Evolutionary conservation across 2,797 vertebrate genomes (phyloP), one percentile per base, ranked within the genome.

Genomic region (Tympanoctomys barrerae): DNA sequence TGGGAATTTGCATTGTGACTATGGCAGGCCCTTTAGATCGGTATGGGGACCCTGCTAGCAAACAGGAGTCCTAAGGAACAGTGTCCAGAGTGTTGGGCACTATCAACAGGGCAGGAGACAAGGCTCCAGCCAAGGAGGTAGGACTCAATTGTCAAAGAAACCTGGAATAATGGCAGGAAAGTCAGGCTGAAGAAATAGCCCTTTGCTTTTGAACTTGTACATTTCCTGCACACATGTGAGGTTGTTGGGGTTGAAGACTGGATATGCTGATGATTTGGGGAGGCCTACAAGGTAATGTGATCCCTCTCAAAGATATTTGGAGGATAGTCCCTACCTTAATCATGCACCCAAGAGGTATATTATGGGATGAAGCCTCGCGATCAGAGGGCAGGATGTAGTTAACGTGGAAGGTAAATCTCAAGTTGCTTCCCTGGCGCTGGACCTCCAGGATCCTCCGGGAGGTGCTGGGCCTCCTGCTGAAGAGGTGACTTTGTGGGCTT

Each of bases 11-110:
- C 14, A 49, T 10, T 33, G 12, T n/a, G 26, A 31, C 70, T 54
- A 13, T 0, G 7, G 73, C 61, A n/a, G 36, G 36, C 79, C 59
- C 62, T 33, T 36, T n/a, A 70, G 80, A n/a, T 54, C 36, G 89
- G 71, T 13, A 6, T 31, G 64, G 68, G 31, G 92, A n/a, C 19
- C 13, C 11, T 90, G 79, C 24, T 26, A 42, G 75, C 4, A 94
- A 71, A 62, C 5, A 90, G 33, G 84, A 88, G 36, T 92, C 93
- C 81, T 66, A 64, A 62, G 21, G 62, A 92, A 90, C 42, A 71
- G 66, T 26, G 19, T 46, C 82, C 10, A n/a, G 78, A 70, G 19
- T 59, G 36, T 21, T 86, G 33, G 73, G 84, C 57, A 59, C 36
- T 36, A 22, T 81, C 46, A 59, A 16, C 6, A 62, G 64, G 49